Evolutionary conservation across 2,888 invertebrate genomes (phyloP), one percentile per base, ranked within the genome.

Genomic region (Plagodis dolabraria): DNA sequence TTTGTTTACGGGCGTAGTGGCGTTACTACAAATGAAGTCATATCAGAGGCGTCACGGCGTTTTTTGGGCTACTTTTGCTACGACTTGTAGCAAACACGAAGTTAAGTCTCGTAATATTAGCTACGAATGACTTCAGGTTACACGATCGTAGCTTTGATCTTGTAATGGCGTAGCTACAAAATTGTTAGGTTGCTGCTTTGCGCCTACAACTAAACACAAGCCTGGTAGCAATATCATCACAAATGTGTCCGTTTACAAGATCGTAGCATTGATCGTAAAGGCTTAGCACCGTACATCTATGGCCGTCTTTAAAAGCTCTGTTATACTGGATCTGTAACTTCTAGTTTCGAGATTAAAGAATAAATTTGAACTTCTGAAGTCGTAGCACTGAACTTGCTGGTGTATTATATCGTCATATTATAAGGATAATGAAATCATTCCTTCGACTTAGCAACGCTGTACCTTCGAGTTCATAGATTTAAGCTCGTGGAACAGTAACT

Each of bases 1-100:
- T 89, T 92, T 81, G 76, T 89, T 89, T 88, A 87, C 87, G 91
- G 90, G 91, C 85, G 87, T 82, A 78, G 85, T 89, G 89, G 83
- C 86, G 87, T 86, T 81, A 83, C 83, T 85, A 87, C 84, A 86
- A 85, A 85, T 85, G 80, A 86, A 90, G 85, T 92, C 92, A 92
- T 92, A 92, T 92, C 92, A 92, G 85, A 87, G 79, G 78, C 87
- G 87, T 75, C 86, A 83, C 82, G 80, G 82, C 82, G 84, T 80
- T 71, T 72, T 65, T 73, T 69, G 73, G 68, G 70, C 74, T 76
- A 75, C 67, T 75, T 80, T 82, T 80, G 77, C 72, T 76, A 73
- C 71, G 74, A 65, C 62, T 5, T 12, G 10, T 34, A 44, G 5
- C 44, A 47, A 7, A 0, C 6, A 36, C n/a, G 36, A 35, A 42